Percentiles rank a stretch among this genome's conserved stretches.
These are phyloP conservation scores for Dynastes tityus DNA, from an alignment of 2,888 invertebrate species.

Conservation along the genomic window DNA sequence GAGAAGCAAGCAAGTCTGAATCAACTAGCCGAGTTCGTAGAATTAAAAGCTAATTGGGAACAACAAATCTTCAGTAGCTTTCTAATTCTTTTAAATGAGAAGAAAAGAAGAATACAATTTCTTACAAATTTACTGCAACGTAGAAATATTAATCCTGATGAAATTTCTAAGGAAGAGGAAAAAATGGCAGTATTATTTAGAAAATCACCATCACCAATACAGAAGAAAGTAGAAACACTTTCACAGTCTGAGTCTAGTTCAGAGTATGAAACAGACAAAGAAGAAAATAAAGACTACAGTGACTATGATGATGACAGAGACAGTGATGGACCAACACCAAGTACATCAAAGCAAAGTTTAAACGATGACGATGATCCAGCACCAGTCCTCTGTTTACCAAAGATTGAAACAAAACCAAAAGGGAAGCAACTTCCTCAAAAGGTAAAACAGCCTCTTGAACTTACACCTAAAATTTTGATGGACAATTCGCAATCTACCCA, in stretches of 20 bases:
- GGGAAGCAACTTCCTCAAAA: slow-evolving; percentile 1
- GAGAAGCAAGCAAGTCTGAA: slow-evolving; percentile 53
- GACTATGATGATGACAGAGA: slow-evolving; percentile 10
- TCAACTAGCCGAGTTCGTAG: slow-evolving; percentile 53
- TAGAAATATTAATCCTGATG: slow-evolving; percentile 34
- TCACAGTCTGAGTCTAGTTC: slow-evolving; percentile 58
- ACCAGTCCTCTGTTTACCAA: slow-evolving; percentile 54
- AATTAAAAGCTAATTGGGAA: slow-evolving; percentile 57
- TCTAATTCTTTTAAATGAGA: slow-evolving; percentile 65
- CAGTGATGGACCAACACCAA: slow-evolving; percentile 36
- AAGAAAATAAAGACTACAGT: slow-evolving; percentile 13
- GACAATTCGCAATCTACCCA: slow-evolving; percentile 13
- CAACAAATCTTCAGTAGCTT: slow-evolving; percentile 63
- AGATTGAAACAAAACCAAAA: slow-evolving; percentile 46
- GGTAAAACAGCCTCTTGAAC: background rate
- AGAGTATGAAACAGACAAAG: slow-evolving; percentile 44
- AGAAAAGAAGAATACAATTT: slow-evolving; percentile 65
- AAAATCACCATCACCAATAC: slow-evolving; percentile 47
- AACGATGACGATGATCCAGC: slow-evolving; percentile 53
- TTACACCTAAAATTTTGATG: slow-evolving; percentile 33
- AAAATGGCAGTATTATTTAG: background rate
- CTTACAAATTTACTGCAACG: slow-evolving; percentile 64
- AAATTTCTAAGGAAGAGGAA: slow-evolving; percentile 10
- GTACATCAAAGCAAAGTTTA: slow-evolving; percentile 55
- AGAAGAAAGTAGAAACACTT: slow-evolving; percentile 50